phyloP scores from a whole-genome alignment of 2,797 vertebrate species.

The Coregonus ussuriensis region DNA sequence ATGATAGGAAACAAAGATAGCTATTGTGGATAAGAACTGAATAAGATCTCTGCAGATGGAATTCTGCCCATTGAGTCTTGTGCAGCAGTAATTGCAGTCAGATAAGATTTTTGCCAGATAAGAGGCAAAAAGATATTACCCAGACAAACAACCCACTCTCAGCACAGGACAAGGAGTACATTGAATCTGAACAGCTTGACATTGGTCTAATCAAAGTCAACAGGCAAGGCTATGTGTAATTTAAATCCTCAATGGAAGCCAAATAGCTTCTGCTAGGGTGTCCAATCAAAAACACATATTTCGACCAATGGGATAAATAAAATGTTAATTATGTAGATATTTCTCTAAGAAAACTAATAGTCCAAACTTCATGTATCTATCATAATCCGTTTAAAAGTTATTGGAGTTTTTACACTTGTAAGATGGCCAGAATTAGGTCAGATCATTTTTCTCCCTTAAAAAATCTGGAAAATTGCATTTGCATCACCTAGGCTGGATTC shows the following conservation, averaged over 20 bases:
- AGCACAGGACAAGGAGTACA: background rate
- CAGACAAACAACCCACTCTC: background rate
- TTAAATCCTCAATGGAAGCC: background rate
- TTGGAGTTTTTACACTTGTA: too few relatives aligned
- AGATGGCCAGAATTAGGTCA: too few relatives aligned
- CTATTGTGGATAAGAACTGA: background rate
- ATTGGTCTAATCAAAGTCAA: background rate
- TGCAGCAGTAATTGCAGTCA: background rate
- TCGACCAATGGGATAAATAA: too few relatives aligned
- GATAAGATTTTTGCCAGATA: background rate
- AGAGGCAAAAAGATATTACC: background rate
- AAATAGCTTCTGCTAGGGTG: background rate
- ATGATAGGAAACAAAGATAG: background rate
- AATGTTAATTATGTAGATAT: too few relatives aligned
- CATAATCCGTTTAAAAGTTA: too few relatives aligned
- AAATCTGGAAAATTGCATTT: too few relatives aligned
- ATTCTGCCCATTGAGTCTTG: background rate
- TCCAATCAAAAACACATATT: too few relatives aligned
- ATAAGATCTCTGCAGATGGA: background rate
- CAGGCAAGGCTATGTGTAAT: background rate
- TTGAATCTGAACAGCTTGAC: slow-evolving; percentile 3
- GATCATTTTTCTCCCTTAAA: too few relatives aligned
- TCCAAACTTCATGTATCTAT: too few relatives aligned
- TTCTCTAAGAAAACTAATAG: too few relatives aligned
- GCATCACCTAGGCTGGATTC: too few relatives aligned